A percentile compares a stretch with the other conserved stretches of the same genome.
These are phyloP conservation scores for Phoronis australis DNA, from an alignment of 2,888 invertebrate species.

Conservation along the genomic window DNA sequence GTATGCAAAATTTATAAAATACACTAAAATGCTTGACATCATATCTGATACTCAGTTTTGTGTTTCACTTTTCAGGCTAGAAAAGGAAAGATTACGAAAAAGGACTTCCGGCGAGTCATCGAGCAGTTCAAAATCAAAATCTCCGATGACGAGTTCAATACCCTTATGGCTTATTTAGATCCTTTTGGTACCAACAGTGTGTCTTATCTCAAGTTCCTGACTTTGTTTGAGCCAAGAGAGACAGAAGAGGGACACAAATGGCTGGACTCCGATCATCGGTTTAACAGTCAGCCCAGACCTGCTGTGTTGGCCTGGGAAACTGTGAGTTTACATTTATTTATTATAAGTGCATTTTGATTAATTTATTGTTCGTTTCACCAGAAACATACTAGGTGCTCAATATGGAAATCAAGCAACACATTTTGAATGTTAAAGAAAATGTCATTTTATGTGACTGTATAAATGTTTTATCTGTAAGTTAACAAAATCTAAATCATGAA, in stretches of 20 bases:
- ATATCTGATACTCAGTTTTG: no score
- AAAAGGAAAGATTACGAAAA: slow-evolving; percentile 38
- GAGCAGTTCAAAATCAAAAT: slow-evolving; percentile 41
- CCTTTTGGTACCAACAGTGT: slow-evolving; percentile 38
- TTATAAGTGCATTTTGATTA: no score
- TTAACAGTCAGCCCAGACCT: slow-evolving; percentile 40
- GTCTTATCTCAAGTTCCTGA: slow-evolving; percentile 43
- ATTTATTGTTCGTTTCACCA: no score
- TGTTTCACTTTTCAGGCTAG: slow-evolving; percentile 31
- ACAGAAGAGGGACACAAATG: slow-evolving; percentile 47
- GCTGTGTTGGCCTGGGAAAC: slow-evolving; percentile 47
- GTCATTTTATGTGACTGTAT: no score
- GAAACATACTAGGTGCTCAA: no score
- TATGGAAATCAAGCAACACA: no score
- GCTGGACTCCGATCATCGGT: slow-evolving; percentile 44
- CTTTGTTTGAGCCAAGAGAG: slow-evolving; percentile 46
- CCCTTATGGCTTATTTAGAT: slow-evolving; percentile 37
- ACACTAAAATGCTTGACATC: no score
- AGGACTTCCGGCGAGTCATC: slow-evolving; percentile 36
- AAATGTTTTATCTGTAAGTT: no score
- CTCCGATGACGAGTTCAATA: slow-evolving; percentile 38
- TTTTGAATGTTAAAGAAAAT: no score
- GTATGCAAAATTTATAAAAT: neutral
- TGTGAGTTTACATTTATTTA: slow-evolving; percentile 25
- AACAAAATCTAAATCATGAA: no score